Evolutionary conservation across 2,797 vertebrate genomes (phyloP).

Genomic region (Coregonus sp.): DNA sequence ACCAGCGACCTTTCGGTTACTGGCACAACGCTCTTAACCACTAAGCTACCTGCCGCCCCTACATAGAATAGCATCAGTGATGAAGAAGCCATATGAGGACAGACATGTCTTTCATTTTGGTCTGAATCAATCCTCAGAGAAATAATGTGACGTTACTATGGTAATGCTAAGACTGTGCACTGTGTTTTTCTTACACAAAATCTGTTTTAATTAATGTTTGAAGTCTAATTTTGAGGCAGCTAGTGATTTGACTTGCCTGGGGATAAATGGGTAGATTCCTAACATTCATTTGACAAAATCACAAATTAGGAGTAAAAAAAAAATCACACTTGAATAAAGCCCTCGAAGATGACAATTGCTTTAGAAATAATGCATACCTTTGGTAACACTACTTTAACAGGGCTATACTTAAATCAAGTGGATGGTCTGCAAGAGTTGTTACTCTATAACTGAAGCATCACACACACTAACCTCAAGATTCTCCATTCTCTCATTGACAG

Average conservation of each 20-base stretch:
- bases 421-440: no score
- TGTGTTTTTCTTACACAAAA: not conserved
- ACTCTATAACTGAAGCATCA: no score
- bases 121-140: not conserved
- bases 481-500: not conserved
- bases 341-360: no score
- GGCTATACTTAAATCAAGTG: not conserved
- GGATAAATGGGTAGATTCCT: no score
- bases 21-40: no score
- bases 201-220: not conserved
- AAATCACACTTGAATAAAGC: no score
- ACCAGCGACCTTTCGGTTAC: no score
- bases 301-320: not conserved
- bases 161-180: not conserved
- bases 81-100: not conserved
- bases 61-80: not conserved
- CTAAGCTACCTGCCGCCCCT: no score
- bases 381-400: not conserved
- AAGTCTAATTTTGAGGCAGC: no score
- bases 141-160: slow-evolving; percentile 3
- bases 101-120: not conserved
- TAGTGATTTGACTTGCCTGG: no score
- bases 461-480: not conserved
- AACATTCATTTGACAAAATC: not conserved
- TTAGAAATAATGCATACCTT: no score